Conservation (phyloP, 2,888 invertebrate genomes). For the Noctua comes region DNA sequence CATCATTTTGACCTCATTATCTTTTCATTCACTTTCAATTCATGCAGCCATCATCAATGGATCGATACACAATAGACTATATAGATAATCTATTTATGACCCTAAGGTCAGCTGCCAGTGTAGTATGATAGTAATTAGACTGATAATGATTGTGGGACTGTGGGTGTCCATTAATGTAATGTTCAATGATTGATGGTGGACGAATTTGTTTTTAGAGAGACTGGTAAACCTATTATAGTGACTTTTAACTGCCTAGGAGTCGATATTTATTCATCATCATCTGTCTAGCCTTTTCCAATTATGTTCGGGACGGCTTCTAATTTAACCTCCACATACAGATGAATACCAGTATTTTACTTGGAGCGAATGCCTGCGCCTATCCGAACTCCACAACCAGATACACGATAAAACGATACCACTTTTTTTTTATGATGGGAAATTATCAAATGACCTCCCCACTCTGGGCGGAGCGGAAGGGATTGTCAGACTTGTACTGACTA, state of each 20-base stretch:
- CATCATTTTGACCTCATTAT: neutral
- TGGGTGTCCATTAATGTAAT: slow-evolving; percentile 19
- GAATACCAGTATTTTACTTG: neutral
- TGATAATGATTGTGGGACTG: slow-evolving; percentile 5
- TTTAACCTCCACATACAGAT: neutral
- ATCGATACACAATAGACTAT: slow-evolving; percentile 21
- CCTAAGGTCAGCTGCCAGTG: slow-evolving; percentile 32
- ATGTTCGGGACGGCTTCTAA: neutral
- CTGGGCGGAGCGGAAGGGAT: too few relatives aligned
- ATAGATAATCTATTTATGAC: slow-evolving; percentile 37
- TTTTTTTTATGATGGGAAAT: too few relatives aligned
- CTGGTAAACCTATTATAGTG: neutral
- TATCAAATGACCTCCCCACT: too few relatives aligned
- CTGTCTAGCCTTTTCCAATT: neutral
- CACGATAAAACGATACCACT: neutral
- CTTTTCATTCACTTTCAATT: slow-evolving; percentile 10
- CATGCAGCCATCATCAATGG: neutral
- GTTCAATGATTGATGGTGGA: slow-evolving; percentile 29
- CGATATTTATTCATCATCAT: neutral
- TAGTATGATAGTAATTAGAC: slow-evolving; percentile 14
- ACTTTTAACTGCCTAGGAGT: neutral
- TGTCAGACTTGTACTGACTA: too few relatives aligned
- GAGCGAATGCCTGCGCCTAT: neutral
- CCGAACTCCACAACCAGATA: neutral
- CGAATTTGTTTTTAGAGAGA: neutral